Base-by-base conservation (phyloP, 2,797 vertebrate genomes). In the Poeciliopsis infans region DNA sequence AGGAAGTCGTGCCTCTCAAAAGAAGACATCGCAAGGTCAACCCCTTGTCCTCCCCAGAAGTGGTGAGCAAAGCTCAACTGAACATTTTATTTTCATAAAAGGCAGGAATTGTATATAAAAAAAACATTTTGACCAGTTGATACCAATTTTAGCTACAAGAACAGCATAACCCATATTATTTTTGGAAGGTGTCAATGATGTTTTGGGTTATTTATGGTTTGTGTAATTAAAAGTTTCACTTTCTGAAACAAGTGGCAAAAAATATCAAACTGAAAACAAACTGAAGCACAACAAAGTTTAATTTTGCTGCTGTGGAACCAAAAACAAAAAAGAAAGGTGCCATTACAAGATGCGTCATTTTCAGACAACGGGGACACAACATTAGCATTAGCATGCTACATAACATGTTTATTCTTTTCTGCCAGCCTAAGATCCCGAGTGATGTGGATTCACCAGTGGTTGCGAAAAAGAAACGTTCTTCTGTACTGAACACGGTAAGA, bases 391-490 rank as follows among this genome's bases (percentile, higher is more conserved):
- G 47, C 66, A 25, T 69, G 23, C 10, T 69, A 12, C 41, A 25
- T 39, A 33, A 73, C 23, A 39, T 51, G 7, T 3, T 51, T 55
- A n/a, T 55, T 45, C 13, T 79, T n/a, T 85, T 78, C 20, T 75
- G 4, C 5, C 12, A 93, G 88, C 90, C 91, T n/a, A 92, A 89
- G 78, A 10, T 84, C 76, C 72, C 53, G 76, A 91, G 89, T 76
- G 94, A 95, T 0, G 83, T 87, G 8, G 94, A 95, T 78, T 96
- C 95, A 8, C 95, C 94, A 0, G 5, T 95, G 72, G 79, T 90
- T 4, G 88, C 77, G 39, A 91, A 84, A 51, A 93, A 87, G 84
- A 96, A 87, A 85, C 88, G 77, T 7, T 12, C 41, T 2, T 82
- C 85, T 76, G 88, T 79, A 1, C 78, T 93, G 0, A 82, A 91